phyloP scores from a whole-genome alignment of 2,888 invertebrate genomes.

The Margaritifera margaritifera region DNA sequence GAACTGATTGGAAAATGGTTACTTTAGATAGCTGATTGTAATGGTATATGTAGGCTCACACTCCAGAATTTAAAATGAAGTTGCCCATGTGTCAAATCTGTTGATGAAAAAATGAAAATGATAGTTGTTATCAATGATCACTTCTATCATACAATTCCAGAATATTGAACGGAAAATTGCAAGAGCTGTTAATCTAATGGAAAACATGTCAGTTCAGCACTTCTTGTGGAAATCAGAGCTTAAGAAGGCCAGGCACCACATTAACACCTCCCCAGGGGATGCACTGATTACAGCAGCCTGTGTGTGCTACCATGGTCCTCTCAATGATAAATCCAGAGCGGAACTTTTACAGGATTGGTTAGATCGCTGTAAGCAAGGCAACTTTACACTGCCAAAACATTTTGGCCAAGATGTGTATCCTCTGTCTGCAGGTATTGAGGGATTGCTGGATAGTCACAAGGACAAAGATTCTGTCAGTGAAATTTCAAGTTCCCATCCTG shows the following conservation, averaged over 20 bases:
- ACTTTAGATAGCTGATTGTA: too few relatives aligned
- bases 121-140: too few relatives aligned
- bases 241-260: slow-evolving; percentile 56
- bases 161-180: slow-evolving; percentile 65
- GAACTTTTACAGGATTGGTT: slow-evolving; percentile 68
- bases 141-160: slow-evolving; percentile 38
- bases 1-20: too few relatives aligned
- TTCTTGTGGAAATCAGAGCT: slow-evolving; percentile 67
- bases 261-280: slow-evolving; percentile 66
- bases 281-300: slow-evolving; percentile 68
- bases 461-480: slow-evolving; percentile 45
- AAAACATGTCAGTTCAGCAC: slow-evolving; percentile 69
- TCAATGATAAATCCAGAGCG: slow-evolving; percentile 61
- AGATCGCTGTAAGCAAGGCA: slow-evolving; percentile 57
- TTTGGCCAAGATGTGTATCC: slow-evolving; percentile 43
- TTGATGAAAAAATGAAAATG: too few relatives aligned
- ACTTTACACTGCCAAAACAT: slow-evolving; percentile 38
- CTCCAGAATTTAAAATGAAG: too few relatives aligned
- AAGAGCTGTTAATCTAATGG: slow-evolving; percentile 66
- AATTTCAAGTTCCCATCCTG: slow-evolving; percentile 37
- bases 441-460: slow-evolving; percentile 35
- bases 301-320: slow-evolving; percentile 69
- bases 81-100: too few relatives aligned
- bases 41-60: too few relatives aligned
- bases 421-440: slow-evolving; percentile 30